Percentiles rank a stretch among this genome's conserved stretches.
Conservation (phyloP, 2,113 vertebrate genomes). For the Tringa solitaria region DNA sequence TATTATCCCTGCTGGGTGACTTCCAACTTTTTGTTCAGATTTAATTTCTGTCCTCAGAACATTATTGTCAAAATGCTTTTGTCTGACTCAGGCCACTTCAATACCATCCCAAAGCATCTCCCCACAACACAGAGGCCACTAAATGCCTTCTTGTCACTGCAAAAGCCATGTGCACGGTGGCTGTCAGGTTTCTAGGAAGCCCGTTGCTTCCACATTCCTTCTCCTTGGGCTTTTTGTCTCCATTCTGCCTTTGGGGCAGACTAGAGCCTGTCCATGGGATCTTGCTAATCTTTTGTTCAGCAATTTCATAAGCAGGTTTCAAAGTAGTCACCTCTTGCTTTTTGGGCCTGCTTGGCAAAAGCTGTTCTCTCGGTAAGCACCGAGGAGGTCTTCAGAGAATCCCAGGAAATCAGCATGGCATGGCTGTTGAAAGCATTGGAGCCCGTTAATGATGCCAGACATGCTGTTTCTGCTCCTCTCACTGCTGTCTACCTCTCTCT, state of each 20-base stretch:
- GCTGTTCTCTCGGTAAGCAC: neutral
- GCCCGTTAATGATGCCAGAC: neutral
- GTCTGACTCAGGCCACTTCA: slow-evolving; percentile 12
- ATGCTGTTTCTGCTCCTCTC: neutral
- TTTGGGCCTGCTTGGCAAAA: neutral
- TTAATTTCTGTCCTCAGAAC: neutral
- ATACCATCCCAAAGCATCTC: neutral
- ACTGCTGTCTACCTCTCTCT: neutral
- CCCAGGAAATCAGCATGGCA: neutral
- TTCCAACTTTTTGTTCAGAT: neutral
- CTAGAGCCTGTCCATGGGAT: neutral
- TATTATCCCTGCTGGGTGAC: neutral
- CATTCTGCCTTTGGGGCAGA: neutral
- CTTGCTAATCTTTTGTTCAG: neutral
- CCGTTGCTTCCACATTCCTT: neutral
- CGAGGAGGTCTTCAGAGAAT: neutral
- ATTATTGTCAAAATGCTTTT: neutral
- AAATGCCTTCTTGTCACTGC: neutral
- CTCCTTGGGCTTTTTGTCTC: neutral
- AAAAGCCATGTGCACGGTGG: neutral
- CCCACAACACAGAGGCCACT: neutral
- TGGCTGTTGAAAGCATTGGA: neutral
- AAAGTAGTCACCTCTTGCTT: neutral
- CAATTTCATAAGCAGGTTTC: neutral
- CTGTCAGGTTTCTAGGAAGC: neutral